phyloP scores from a whole-genome alignment of 2,888 invertebrate species.

The Mycalesis mineus region DNA sequence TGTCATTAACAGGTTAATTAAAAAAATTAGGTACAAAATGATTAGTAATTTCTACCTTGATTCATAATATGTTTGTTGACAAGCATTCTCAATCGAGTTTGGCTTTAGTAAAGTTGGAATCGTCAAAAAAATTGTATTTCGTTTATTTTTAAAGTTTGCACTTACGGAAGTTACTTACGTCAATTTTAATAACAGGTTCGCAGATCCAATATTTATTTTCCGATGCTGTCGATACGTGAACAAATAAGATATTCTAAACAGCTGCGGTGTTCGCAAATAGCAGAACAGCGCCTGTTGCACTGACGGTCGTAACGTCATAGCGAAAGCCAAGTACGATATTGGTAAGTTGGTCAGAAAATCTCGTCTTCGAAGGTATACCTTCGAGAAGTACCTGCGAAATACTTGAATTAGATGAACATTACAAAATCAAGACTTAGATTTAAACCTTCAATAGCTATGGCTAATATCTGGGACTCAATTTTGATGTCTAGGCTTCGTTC shows the following conservation, averaged over 20 bases:
- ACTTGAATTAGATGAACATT: background rate
- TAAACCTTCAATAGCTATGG: too few relatives aligned
- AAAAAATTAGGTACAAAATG: too few relatives aligned
- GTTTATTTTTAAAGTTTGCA: background rate
- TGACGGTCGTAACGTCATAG: conserved; percentile 37
- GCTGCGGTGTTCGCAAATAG: conserved; percentile 60
- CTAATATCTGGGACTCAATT: too few relatives aligned
- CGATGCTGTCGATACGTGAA: conserved; percentile 63
- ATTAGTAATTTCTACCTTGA: too few relatives aligned
- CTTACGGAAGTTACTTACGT: conserved; percentile 51
- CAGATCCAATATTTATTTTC: conserved; percentile 61
- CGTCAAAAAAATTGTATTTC: too few relatives aligned
- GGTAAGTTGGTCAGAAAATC: conserved; percentile 65
- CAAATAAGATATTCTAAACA: conserved; percentile 64
- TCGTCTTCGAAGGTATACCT: conserved; percentile 52
- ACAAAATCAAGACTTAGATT: too few relatives aligned
- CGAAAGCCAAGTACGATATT: conserved; percentile 56
- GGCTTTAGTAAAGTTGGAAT: too few relatives aligned
- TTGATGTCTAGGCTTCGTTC: too few relatives aligned
- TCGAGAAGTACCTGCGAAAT: conserved; percentile 63
- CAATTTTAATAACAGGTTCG: conserved; percentile 65
- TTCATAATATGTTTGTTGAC: too few relatives aligned
- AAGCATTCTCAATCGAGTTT: too few relatives aligned
- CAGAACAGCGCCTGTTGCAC: conserved; percentile 52
- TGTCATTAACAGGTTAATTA: too few relatives aligned